Base-by-base conservation (phyloP, 1,140 invertebrate genomes). In the Oncopodura yosiiana region DNA sequence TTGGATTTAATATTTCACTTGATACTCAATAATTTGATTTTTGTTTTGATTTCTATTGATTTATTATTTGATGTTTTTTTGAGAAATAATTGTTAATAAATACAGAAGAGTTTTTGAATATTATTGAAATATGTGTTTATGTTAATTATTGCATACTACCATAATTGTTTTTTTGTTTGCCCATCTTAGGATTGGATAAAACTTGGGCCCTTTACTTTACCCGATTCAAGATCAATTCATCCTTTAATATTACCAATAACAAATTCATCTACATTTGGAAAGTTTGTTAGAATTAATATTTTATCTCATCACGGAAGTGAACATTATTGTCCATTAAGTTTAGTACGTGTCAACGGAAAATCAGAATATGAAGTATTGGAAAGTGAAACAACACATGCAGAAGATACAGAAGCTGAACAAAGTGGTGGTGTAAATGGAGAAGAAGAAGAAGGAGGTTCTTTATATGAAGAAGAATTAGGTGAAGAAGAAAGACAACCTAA, bases 251-350 rank as follows among this genome's bases (percentile, higher is more conserved):
- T 64, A 9, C 56, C 62, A 19, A 18, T 42, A 11, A 54, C 43
- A 3, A 57, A 52, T 34, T 48, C 58, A 21, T 61, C 62, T 1
- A 64, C 52, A 1, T 98, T 95, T 74, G 87, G 88, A 16, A 97
- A 97, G 73, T 98, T 89, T 70, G 82, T 98, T 18, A 76, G 75
- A 67, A 65, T 95, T 1, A 93, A 98, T 66, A 75, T 99, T 60
- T 76, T 86, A 49, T 89, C 87, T 16, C 88, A 98, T 70, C 90
- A 97, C 67, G 93, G 94, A 11, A 82, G 82, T 3, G 94, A 99
- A 71, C 94, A 99, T 69, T 99, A 90, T 68, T 99, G 96, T 71
- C 94, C 95, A 0, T 77, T 99, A 41, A 95, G 89, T 4, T 73
- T 94, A 14, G 87, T 95, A 70, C 79, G 87, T 34, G 85, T 91